Evolutionary conservation across 2,888 invertebrate genomes (phyloP).

Genomic region (Ceratothoa steindachneri): DNA sequence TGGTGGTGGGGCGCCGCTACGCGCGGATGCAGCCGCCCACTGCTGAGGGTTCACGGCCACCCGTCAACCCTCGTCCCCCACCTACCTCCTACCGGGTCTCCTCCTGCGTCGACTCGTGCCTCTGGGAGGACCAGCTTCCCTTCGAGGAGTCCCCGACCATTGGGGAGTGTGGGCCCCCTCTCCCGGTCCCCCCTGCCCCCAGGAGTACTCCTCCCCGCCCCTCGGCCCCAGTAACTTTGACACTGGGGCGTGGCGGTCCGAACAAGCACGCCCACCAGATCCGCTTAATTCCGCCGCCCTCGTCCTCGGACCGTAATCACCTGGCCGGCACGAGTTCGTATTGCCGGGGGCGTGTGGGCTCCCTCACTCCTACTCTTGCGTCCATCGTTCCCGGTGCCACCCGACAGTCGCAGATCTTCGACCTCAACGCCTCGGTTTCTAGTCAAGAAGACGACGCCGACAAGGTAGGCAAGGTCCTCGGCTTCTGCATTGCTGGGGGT

Average conservation of each 20-base stretch:
- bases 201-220: slow-evolving; percentile 1
- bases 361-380: not conserved
- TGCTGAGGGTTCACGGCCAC: slow-evolving; percentile 3
- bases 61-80: slow-evolving; percentile 12
- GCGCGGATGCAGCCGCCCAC: slow-evolving; percentile 14
- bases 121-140: slow-evolving; percentile 23
- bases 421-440: slow-evolving; percentile 25
- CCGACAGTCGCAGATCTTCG: not conserved
- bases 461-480: too few relatives aligned
- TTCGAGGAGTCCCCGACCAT: not conserved
- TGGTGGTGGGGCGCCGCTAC: slow-evolving; percentile 33
- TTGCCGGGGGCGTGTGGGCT: not conserved
- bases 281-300: slow-evolving; percentile 6
- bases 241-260: slow-evolving; percentile 36
- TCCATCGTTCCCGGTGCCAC: not conserved
- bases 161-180: not conserved
- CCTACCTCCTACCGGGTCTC: slow-evolving; percentile 20
- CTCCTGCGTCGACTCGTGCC: slow-evolving; percentile 34
- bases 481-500: not conserved
- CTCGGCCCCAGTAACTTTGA: slow-evolving; percentile 27
- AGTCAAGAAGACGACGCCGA: slow-evolving; percentile 34
- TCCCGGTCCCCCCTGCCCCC: not conserved
- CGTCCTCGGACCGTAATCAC: not conserved
- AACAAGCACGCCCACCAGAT: slow-evolving; percentile 13
- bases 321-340: not conserved